Conservation (phyloP, 2,797 vertebrate species). For the Pogoniulus pusillus region DNA sequence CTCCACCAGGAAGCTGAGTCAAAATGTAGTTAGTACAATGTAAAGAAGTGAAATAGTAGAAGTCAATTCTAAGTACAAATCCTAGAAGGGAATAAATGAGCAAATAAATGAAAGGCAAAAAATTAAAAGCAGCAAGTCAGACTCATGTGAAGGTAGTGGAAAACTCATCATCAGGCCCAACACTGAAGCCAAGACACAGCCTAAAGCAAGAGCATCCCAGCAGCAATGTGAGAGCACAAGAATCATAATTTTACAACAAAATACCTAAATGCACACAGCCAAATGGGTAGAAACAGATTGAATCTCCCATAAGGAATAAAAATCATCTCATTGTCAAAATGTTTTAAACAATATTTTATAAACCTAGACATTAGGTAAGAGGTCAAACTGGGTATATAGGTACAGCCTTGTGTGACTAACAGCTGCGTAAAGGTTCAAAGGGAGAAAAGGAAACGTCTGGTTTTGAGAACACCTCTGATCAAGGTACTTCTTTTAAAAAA, state of each 20-base stretch:
- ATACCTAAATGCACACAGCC: background rate
- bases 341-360: background rate
- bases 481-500: background rate
- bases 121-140: background rate
- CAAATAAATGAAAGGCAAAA: background rate
- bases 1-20: background rate
- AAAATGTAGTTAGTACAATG: background rate
- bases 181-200: background rate
- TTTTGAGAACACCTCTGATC: background rate
- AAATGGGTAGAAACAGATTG: background rate
- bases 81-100: fast-evolving
- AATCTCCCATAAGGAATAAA: background rate
- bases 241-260: background rate
- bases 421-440: background rate
- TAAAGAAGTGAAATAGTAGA: background rate
- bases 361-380: background rate
- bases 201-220: background rate
- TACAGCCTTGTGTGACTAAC: background rate
- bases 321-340: background rate
- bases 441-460: background rate
- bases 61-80: background rate
- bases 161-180: background rate
- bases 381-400: background rate
- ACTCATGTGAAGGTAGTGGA: background rate
- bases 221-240: background rate